phyloP scores from a whole-genome alignment of 2,797 vertebrate species.

The Oreochromis mossambicus region DNA sequence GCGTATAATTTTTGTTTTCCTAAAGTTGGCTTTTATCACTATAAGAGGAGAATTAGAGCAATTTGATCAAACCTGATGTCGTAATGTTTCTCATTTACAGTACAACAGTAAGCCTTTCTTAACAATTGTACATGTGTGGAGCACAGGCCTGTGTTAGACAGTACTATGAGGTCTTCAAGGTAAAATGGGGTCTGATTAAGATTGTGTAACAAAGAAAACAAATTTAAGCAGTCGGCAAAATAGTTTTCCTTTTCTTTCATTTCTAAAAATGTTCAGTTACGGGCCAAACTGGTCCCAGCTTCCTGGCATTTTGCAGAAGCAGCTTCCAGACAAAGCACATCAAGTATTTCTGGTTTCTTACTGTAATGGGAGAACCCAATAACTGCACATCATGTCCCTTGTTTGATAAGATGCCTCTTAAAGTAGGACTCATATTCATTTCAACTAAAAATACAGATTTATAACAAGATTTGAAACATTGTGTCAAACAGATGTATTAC shows the following conservation, averaged over 20 bases:
- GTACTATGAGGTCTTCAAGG: background rate
- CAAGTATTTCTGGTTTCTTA: background rate
- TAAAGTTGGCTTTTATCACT: background rate
- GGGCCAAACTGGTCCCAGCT: background rate
- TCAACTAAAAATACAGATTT: background rate
- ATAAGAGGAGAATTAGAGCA: background rate
- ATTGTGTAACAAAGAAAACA: background rate
- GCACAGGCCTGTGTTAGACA: background rate
- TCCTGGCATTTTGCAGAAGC: background rate
- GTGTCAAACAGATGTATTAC: background rate
- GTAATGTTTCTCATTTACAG: background rate
- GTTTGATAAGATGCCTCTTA: background rate
- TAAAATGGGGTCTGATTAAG: background rate
- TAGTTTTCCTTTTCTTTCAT: background rate
- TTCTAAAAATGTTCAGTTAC: background rate
- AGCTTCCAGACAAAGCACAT: background rate
- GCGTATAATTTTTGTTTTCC: background rate
- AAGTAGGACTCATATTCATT: background rate
- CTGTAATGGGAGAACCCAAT: background rate
- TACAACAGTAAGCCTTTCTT: background rate
- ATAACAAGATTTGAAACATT: background rate
- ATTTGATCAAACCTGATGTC: background rate
- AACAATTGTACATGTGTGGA: background rate
- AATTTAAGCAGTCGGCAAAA: background rate
- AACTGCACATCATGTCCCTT: background rate